These are phyloP conservation scores for Chironex yamaguchii DNA, from an alignment of 30 jellyfish, hydroid and myxozoan species.

Conservation along the genomic window DNA sequence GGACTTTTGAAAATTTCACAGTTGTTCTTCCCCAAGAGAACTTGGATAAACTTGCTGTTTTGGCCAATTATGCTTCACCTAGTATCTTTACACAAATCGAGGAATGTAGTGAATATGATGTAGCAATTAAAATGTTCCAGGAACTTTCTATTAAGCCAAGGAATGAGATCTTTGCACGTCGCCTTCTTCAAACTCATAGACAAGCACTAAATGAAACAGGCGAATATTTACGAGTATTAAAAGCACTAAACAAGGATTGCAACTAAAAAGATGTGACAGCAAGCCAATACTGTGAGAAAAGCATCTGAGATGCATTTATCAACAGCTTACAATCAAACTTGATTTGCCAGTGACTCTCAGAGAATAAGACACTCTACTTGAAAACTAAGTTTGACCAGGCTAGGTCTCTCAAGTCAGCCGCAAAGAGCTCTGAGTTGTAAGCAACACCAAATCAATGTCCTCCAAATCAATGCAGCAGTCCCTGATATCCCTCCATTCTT, in stretches of 20 bases:
- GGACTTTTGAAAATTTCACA: too few relatives aligned
- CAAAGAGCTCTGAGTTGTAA: too few relatives aligned
- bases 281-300: neutral
- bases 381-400: neutral
- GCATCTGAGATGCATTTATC: neutral
- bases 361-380: neutral
- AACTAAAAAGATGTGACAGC: neutral
- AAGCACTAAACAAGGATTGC: neutral
- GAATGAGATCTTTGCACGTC: neutral
- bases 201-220: neutral
- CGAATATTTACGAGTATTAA: neutral
- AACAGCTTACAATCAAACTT: neutral
- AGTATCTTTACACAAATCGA: neutral
- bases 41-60: neutral
- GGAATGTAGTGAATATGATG: neutral
- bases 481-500: too few relatives aligned
- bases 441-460: too few relatives aligned
- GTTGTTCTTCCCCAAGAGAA: too few relatives aligned
- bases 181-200: neutral
- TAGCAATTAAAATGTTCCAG: neutral
- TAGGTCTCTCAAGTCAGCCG: neutral
- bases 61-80: neutral
- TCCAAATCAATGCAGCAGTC: too few relatives aligned
- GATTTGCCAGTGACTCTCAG: neutral
- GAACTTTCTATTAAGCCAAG: neutral